Evolutionary conservation across 2,797 vertebrate species (phyloP).

Genomic region (Paratrypauchen microcephalus): DNA sequence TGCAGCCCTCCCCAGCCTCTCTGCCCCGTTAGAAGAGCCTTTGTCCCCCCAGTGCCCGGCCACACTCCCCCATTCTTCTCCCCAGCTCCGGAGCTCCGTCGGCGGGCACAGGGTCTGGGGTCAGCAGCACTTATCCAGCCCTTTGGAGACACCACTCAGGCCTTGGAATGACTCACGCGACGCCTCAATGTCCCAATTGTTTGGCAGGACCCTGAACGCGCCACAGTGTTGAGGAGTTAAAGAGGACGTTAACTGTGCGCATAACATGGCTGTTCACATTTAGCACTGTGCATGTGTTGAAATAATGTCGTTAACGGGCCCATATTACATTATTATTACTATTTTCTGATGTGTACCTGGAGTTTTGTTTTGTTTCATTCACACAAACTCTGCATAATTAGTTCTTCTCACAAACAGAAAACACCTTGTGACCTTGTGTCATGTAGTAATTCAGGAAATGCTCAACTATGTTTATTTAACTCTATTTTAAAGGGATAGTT

Average conservation of each 20-base stretch:
- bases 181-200: conserved; percentile 23
- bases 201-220: conserved; percentile 7
- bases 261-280: neutral
- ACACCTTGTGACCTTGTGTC: too few relatives aligned
- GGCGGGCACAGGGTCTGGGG: conserved; percentile 55
- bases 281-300: neutral
- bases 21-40: conserved; percentile 74
- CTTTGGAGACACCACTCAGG: conserved; percentile 42
- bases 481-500: too few relatives aligned
- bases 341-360: too few relatives aligned
- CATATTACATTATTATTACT: too few relatives aligned
- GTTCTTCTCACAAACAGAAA: too few relatives aligned
- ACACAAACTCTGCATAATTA: too few relatives aligned
- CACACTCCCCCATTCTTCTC: conserved; percentile 61
- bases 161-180: conserved; percentile 30
- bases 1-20: neutral
- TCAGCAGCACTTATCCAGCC: conserved; percentile 50
- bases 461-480: too few relatives aligned
- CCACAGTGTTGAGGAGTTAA: neutral
- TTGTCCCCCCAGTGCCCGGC: conserved; percentile 69
- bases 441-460: too few relatives aligned
- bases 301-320: too few relatives aligned
- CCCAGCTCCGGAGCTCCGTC: conserved; percentile 61
- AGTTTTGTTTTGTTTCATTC: too few relatives aligned
- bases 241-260: neutral